phyloP scores from a whole-genome alignment of 2,888 invertebrate genomes.

The Metellina segmentata region DNA sequence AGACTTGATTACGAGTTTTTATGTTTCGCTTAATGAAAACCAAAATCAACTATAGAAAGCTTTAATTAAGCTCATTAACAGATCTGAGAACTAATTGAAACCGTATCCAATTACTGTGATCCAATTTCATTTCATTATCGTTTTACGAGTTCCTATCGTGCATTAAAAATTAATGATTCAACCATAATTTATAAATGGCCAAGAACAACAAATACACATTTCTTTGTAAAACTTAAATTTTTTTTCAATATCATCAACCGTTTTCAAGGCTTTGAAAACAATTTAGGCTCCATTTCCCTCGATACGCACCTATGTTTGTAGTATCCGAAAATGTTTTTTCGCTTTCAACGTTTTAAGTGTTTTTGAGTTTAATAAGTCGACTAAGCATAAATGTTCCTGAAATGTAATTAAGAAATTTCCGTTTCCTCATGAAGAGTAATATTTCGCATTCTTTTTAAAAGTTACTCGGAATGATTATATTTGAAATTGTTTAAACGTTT shows the following conservation, averaged over 20 bases:
- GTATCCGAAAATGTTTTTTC: too few species aligned
- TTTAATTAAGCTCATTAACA: slow-evolving; percentile 31
- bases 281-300: too few species aligned
- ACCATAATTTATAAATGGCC: slow-evolving; percentile 12
- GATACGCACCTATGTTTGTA: too few species aligned
- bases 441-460: too few species aligned
- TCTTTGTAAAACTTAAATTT: slow-evolving; percentile 2
- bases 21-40: slow-evolving; percentile 18
- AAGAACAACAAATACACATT: background rate
- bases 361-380: too few species aligned
- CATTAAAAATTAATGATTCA: slow-evolving; percentile 1
- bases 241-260: background rate
- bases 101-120: slow-evolving; percentile 20
- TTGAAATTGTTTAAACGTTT: too few species aligned
- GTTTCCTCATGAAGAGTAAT: too few species aligned
- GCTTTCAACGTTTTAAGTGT: too few species aligned
- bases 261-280: too few species aligned
- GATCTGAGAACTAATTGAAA: slow-evolving; percentile 17
- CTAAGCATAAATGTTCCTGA: too few species aligned
- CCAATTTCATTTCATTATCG: background rate
- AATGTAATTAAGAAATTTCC: too few species aligned
- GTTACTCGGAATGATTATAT: too few species aligned
- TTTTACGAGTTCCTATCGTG: background rate
- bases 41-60: background rate
- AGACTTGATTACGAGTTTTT: slow-evolving; percentile 8